phyloP scores from a whole-genome alignment of 2,888 invertebrate species.

The Lutraria lutraria region DNA sequence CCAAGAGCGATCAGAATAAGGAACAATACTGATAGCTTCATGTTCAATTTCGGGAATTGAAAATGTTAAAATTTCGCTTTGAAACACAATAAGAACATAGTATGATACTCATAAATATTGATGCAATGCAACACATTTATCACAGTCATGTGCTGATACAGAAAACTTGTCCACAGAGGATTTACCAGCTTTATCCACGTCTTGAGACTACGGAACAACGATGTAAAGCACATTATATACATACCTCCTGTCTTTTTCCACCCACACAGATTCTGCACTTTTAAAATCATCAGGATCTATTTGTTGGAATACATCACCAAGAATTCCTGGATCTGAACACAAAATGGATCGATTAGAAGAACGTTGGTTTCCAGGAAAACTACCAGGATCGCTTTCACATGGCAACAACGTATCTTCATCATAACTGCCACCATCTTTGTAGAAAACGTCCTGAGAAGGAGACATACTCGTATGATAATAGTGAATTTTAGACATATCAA shows the following conservation, averaged over 20 bases:
- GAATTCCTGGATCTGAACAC: conserved; percentile 82
- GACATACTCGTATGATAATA: neutral
- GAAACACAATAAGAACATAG: too few relatives aligned
- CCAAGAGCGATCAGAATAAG: neutral
- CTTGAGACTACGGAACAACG: too few relatives aligned
- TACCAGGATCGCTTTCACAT: conserved; percentile 72
- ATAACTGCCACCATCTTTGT: conserved; percentile 67
- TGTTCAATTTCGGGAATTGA: too few relatives aligned
- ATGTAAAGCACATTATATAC: too few relatives aligned
- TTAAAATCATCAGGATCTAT: conserved; percentile 77
- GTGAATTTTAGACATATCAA: too few relatives aligned
- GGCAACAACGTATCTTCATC: conserved; percentile 70
- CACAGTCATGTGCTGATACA: too few relatives aligned
- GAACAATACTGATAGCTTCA: too few relatives aligned
- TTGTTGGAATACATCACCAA: conserved; percentile 80
- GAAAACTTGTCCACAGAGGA: too few relatives aligned
- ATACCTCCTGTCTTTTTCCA: conserved; percentile 80
- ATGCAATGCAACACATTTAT: too few relatives aligned
- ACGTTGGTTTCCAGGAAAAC: conserved; percentile 51
- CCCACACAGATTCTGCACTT: conserved; percentile 81
- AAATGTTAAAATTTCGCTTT: too few relatives aligned
- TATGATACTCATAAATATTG: too few relatives aligned
- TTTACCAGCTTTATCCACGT: too few relatives aligned
- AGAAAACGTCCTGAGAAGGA: conserved; percentile 74
- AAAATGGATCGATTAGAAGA: conserved; percentile 73